Conservation (phyloP, 2,797 vertebrate species). For the Pantherophis alleghaniensis region DNA sequence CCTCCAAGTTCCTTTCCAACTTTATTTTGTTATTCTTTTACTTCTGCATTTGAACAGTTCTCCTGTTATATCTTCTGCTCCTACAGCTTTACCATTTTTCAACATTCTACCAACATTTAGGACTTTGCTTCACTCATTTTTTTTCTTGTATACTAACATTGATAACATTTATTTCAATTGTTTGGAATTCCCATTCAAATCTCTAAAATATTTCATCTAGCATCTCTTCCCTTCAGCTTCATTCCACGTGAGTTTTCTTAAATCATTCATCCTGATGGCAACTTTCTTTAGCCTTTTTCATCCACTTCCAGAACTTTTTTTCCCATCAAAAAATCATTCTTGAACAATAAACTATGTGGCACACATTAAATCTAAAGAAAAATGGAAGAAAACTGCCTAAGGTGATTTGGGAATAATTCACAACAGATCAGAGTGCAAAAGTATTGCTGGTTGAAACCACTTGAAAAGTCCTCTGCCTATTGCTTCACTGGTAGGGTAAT, state of each 20-base stretch:
- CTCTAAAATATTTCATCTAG: not conserved
- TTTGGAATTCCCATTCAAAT: not conserved
- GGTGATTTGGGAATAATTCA: not conserved
- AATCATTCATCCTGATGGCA: not conserved
- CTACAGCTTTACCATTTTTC: not conserved
- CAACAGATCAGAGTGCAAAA: not conserved
- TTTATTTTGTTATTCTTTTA: no score
- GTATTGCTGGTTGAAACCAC: not conserved
- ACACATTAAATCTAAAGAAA: not conserved
- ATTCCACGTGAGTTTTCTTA: not conserved
- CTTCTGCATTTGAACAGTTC: not conserved
- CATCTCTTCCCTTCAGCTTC: not conserved
- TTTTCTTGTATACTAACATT: not conserved
- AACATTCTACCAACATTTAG: not conserved
- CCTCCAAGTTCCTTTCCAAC: no score
- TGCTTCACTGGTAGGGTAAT: fast-evolving
- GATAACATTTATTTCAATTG: not conserved
- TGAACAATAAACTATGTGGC: not conserved
- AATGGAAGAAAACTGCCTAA: not conserved
- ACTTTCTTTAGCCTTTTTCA: not conserved
- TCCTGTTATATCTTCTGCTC: not conserved
- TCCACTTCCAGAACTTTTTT: not conserved
- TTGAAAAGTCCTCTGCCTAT: not conserved
- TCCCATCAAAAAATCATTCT: not conserved
- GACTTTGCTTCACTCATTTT: not conserved